Percentiles rank a stretch among this genome's conserved stretches.
Evolutionary conservation across 2,888 invertebrate species (phyloP).

Genomic region (Operophtera brumata): DNA sequence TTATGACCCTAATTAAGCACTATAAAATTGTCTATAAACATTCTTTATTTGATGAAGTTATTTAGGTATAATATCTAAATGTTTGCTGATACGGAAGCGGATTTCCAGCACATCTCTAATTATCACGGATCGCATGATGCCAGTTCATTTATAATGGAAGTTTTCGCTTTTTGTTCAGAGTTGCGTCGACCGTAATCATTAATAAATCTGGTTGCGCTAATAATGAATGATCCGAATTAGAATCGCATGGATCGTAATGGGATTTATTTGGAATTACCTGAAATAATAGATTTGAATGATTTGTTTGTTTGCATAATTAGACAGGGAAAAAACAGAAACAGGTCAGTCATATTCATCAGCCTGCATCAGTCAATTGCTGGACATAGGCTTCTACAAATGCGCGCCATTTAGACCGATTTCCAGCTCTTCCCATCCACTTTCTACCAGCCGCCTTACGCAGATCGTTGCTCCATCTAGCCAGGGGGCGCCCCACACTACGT

Average conservation of each 20-base stretch:
- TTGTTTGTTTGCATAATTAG: background rate
- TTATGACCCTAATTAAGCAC: too few relatives aligned
- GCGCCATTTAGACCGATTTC: too few relatives aligned
- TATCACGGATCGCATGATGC: constrained; percentile 46
- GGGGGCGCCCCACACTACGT: too few relatives aligned
- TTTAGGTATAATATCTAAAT: too few relatives aligned
- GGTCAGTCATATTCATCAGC: too few relatives aligned
- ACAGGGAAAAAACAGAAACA: background rate
- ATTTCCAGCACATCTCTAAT: constrained; percentile 1
- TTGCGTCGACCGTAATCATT: constrained; percentile 27
- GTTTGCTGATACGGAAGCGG: background rate
- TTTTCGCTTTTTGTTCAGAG: constrained; percentile 38
- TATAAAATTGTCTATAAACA: too few relatives aligned
- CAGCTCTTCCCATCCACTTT: too few relatives aligned
- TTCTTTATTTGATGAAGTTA: too few relatives aligned
- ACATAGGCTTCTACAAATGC: too few relatives aligned
- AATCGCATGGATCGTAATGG: constrained; percentile 23
- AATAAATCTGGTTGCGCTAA: constrained; percentile 30
- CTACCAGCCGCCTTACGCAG: too few relatives aligned
- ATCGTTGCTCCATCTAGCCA: too few relatives aligned
- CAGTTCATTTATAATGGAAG: constrained; percentile 51
- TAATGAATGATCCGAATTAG: constrained; percentile 31
- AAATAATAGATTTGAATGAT: constrained; percentile 12
- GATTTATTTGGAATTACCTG: constrained; percentile 25
- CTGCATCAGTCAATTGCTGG: too few relatives aligned